Evolutionary conservation across 1,140 invertebrate genomes (phyloP), one percentile per base, ranked within the genome.

Genomic region (Drosophila trapezifrons): DNA sequence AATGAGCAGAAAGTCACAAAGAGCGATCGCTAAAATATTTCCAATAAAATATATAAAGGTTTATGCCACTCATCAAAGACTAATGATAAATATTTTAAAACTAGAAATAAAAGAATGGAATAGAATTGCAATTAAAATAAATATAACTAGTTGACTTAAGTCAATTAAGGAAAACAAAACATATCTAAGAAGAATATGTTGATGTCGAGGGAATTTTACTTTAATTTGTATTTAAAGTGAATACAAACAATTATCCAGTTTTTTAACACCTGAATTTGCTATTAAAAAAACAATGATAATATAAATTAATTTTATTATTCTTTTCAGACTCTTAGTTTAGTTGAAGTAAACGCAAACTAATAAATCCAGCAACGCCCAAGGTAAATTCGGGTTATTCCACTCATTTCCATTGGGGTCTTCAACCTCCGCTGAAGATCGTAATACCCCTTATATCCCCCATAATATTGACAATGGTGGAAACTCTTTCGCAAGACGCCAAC

Each of bases 401-500:
- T 18, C 17, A 51, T 15, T 51, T 51, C 3, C 6, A 8, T 35
- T 35, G 15, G 15, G 35, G 27, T 37, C 13, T 38, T 46, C 10
- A 65, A 47, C 42, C 32, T 64, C 15, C 20, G 3, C 13, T 17
- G 2, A 13, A 27, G 15, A 27, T 46, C 29, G 22, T 46, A 37
- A 32, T 17, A 66, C 29, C 57, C 43, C 15, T 13, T 17, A 65
- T 12, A 46, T 2, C 4, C 27, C 18, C n/a, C 17, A 29, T 22
- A 22, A 25, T 47, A 71, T 70, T 25, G 27, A 38, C 38, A 43
- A 25, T 56, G 58, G 72, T 78, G 84, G 57, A 79, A 87, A 87
- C 84, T 87, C 84, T 87, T 87, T 86, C 76, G 83, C 83, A 89
- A 89, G 56, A 79, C 80, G 73, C 47, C 80, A 77, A 76, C 72